Evolutionary conservation across 1,140 invertebrate species (phyloP).

Genomic region (Dendroctonus valens): DNA sequence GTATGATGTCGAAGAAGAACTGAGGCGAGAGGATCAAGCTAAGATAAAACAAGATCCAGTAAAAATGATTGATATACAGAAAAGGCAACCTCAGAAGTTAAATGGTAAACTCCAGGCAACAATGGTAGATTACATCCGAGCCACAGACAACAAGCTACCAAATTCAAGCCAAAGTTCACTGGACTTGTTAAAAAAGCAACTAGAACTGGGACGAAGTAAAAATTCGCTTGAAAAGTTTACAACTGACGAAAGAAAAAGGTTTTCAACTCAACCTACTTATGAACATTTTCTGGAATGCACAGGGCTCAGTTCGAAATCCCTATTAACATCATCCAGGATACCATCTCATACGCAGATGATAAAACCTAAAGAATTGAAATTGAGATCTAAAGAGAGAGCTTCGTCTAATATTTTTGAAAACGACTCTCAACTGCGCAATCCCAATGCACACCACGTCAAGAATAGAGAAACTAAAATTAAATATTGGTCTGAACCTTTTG

Average conservation of each 20-base stretch:
- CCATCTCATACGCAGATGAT: slow-evolving; percentile 72
- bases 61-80: slow-evolving; percentile 30
- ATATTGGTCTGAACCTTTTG: slow-evolving; percentile 50
- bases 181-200: slow-evolving; percentile 44
- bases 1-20: slow-evolving; percentile 41
- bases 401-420: slow-evolving; percentile 40
- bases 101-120: not conserved
- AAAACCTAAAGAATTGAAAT: slow-evolving; percentile 76
- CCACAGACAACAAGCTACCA: slow-evolving; percentile 35
- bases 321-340: slow-evolving; percentile 68
- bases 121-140: slow-evolving; percentile 37
- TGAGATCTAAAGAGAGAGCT: slow-evolving; percentile 54
- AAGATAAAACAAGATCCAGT: slow-evolving; percentile 24
- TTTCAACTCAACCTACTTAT: slow-evolving; percentile 52
- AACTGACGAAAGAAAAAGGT: slow-evolving; percentile 14
- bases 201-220: slow-evolving; percentile 38
- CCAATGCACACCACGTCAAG: not conserved
- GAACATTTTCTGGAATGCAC: slow-evolving; percentile 78
- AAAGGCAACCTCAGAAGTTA: slow-evolving; percentile 31
- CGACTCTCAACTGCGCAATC: no score
- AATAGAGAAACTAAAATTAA: slow-evolving; percentile 43
- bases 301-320: slow-evolving; percentile 77
- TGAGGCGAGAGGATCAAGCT: slow-evolving; percentile 32
- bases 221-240: not conserved
- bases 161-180: slow-evolving; percentile 41